Percentiles rank a stretch among this genome's conserved stretches.
These are phyloP conservation scores for Papilio aristodemus DNA, from an alignment of 1,140 invertebrate species.

Conservation along the genomic window DNA sequence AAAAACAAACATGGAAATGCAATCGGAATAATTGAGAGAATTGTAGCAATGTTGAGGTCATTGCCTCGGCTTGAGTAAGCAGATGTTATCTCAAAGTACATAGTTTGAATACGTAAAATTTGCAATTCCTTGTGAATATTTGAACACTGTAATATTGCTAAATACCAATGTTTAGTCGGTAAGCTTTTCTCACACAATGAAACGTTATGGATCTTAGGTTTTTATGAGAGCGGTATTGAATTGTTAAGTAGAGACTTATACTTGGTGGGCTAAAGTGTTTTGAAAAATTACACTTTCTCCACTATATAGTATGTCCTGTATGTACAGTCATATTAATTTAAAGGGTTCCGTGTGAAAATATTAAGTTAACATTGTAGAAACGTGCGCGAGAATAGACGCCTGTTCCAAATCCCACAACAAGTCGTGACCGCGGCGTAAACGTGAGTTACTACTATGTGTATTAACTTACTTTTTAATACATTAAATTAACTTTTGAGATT, in stretches of 20 bases:
- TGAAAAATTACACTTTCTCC: too few relatives aligned
- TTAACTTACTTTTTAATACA: constrained; percentile 24
- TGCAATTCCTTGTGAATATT: constrained; percentile 37
- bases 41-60: constrained; percentile 27
- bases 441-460: too few relatives aligned
- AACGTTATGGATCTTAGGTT: constrained; percentile 48
- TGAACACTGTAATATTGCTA: constrained; percentile 47
- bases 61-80: constrained; percentile 15
- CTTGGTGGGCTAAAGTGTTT: too few relatives aligned
- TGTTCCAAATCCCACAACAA: constrained; percentile 64
- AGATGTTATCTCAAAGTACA: constrained; percentile 24
- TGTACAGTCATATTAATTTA: constrained; percentile 28
- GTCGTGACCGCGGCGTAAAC: constrained; percentile 58
- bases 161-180: constrained; percentile 40
- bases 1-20: constrained; percentile 54
- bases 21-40: constrained; percentile 46
- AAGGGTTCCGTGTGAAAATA: constrained; percentile 37
- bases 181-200: constrained; percentile 57
- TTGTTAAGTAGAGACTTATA: too few relatives aligned
- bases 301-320: not conserved
- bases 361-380: constrained; percentile 36
- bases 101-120: constrained; percentile 32
- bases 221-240: too few relatives aligned
- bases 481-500: constrained; percentile 9
- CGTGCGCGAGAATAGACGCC: constrained; percentile 45